Evolutionary conservation across 2,888 invertebrate species (phyloP), one percentile per base, ranked within the genome.

Genomic region (Xanthorhoe designata): DNA sequence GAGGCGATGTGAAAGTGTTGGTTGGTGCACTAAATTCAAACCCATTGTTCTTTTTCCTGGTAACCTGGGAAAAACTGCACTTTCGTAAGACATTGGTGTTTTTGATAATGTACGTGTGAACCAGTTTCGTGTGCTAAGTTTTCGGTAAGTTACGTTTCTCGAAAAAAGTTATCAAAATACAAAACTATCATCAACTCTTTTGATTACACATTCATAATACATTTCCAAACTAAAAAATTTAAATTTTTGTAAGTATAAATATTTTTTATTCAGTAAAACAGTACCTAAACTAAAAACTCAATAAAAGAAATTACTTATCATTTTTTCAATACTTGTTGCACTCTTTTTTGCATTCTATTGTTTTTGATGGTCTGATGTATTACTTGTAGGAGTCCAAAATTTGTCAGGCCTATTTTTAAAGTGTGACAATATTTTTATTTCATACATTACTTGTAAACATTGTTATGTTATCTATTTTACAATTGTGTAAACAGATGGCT

Each of bases 11-110:
- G 93, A 93, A 93, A 93, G 93, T 93, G 90, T 91, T 88, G 89
- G 90, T 91, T 88, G 89, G 91, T 89, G 90, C 90, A 88, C 91
- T 89, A 88, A 90, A 90, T 92, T 92, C 86, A 86, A 88, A 87
- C 90, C 92, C 89, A 93, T 93, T 93, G 93, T 92, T 91, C 85
- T 85, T 83, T 87, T 91, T 91, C 89, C 87, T 86, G 87, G 86
- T 88, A 83, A 81, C 82, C 83, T 86, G 86, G 85, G 88, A 89
- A 89, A 87, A 88, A 81, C 83, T 71, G 76, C 70, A 75, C 82
- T 89, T 87, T 86, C 82, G 83, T 85, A 86, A 88, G 79, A 81
- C 75, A 76, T 24, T 24, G 73, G 69, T 71, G 68, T 69, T 77
- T 69, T 75, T 76, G 82, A 81, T 58, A 79, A 88, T 89, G 87